These are phyloP conservation scores for Lamprotornis superbus DNA, from an alignment of 2,113 vertebrate species.

Conservation along the genomic window DNA sequence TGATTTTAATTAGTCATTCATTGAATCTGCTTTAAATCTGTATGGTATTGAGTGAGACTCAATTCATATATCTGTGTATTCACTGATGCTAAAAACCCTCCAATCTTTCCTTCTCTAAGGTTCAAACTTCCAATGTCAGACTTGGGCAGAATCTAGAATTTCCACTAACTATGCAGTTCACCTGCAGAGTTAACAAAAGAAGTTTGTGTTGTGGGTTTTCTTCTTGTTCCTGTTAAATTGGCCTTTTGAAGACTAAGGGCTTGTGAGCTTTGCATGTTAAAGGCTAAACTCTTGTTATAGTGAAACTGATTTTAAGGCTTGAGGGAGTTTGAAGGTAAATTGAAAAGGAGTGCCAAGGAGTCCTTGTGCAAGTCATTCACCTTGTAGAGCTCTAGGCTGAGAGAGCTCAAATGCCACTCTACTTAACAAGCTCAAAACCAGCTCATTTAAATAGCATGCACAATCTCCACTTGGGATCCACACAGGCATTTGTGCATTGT, in stretches of 20 bases:
- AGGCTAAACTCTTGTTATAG: slow-evolving; percentile 18
- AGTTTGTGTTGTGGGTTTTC: not conserved
- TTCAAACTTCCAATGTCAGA: not conserved
- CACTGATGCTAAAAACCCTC: not conserved
- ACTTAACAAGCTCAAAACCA: slow-evolving; percentile 48
- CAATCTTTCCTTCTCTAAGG: not conserved
- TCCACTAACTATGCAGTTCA: not conserved
- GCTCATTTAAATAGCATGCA: slow-evolving; percentile 60
- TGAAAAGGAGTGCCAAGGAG: slow-evolving; percentile 23
- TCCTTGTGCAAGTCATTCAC: slow-evolving; percentile 60
- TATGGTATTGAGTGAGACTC: not conserved
- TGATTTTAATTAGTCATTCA: not conserved
- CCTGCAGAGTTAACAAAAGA: not conserved
- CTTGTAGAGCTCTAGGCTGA: slow-evolving; percentile 44
- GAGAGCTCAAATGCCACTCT: slow-evolving; percentile 51
- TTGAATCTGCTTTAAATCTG: not conserved
- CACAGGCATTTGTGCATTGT: slow-evolving; percentile 13
- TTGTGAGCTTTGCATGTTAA: slow-evolving; percentile 51
- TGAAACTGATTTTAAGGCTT: slow-evolving; percentile 20
- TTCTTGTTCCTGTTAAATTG: slow-evolving; percentile 31
- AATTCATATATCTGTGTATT: not conserved
- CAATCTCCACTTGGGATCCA: slow-evolving; percentile 48
- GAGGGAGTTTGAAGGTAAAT: slow-evolving; percentile 43
- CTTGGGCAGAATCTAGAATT: not conserved
- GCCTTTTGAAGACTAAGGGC: slow-evolving; percentile 22